Conservation (phyloP, 2,888 invertebrate species). For the Tenthredo scrophulariae region DNA sequence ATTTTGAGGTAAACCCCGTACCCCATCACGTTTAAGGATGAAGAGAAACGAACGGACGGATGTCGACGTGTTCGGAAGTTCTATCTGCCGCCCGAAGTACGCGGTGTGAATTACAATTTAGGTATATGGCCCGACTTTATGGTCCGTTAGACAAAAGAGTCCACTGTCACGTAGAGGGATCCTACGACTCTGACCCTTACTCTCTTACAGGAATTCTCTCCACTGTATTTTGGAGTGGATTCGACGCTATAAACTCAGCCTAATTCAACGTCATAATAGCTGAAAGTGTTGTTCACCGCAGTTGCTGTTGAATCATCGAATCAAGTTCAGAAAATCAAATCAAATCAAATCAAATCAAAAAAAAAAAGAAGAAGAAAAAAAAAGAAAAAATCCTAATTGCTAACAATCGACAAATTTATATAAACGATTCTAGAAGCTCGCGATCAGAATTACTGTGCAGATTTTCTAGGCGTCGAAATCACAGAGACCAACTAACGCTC, state of each 20-base stretch:
- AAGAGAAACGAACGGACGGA: conserved; percentile 37
- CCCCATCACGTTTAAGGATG: conserved; percentile 19
- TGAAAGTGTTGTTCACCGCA: background rate
- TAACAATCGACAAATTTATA: background rate
- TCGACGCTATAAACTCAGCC: background rate
- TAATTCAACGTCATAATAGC: background rate
- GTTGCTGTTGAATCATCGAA: background rate
- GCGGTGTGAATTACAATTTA: conserved; percentile 16
- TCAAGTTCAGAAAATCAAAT: background rate
- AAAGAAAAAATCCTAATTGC: background rate
- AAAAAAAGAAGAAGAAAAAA: background rate
- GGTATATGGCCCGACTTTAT: background rate
- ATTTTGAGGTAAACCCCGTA: conserved; percentile 15
- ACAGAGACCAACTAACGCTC: background rate
- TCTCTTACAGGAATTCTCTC: background rate
- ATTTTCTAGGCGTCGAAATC: background rate
- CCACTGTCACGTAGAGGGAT: background rate
- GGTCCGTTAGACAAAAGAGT: conserved; percentile 20
- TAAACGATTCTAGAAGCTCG: background rate
- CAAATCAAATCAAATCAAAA: background rate
- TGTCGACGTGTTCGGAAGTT: conserved; percentile 35
- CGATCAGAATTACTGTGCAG: background rate
- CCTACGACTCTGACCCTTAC: background rate
- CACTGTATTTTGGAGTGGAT: background rate
- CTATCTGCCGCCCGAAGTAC: background rate